These are phyloP conservation scores for Netelia inedita DNA, from an alignment of 2,888 invertebrate genomes.

Conservation along the genomic window DNA sequence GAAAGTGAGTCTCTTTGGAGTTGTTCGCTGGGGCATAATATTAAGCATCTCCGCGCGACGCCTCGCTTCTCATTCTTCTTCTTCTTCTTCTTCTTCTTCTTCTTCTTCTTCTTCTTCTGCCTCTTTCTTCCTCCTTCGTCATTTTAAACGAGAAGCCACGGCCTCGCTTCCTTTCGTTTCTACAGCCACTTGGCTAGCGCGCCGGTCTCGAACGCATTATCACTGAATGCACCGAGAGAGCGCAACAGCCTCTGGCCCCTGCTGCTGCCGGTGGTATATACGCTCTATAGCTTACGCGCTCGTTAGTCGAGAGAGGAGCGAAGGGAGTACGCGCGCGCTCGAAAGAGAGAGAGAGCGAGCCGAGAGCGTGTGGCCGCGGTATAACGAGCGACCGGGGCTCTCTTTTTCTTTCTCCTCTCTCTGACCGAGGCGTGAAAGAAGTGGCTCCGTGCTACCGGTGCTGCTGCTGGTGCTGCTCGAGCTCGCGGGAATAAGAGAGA, in stretches of 20 bases:
- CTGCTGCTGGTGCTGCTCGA: conserved; percentile 32
- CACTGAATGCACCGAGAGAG: conserved; percentile 52
- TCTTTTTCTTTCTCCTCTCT: conserved; percentile 8
- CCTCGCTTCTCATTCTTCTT: conserved; percentile 25
- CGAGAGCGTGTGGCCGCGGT: conserved; percentile 52
- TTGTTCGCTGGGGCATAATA: conserved; percentile 53
- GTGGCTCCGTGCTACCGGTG: conserved; percentile 29
- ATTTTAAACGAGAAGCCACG: conserved; percentile 9
- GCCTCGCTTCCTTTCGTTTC: conserved; percentile 25
- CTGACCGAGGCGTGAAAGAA: conserved; percentile 63
- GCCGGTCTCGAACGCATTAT: conserved; percentile 60
- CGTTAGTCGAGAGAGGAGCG: conserved; percentile 58
- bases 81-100: conserved; percentile 7
- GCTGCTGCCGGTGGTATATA: conserved; percentile 19
- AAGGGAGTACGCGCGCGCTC: neutral
- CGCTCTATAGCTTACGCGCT: conserved; percentile 54
- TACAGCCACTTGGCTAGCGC: conserved; percentile 48
- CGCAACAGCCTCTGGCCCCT: conserved; percentile 33
- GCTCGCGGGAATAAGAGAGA: conserved; percentile 42
- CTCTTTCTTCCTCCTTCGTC: conserved; percentile 14
- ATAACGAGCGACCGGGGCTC: conserved; percentile 57
- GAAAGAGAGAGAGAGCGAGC: conserved; percentile 34
- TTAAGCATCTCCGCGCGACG: conserved; percentile 47
- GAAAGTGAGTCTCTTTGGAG: conserved; percentile 47
- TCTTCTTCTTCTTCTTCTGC: conserved; percentile 18